Base-by-base conservation (phyloP, 2,113 vertebrate species). In the Cyprinus carpio region DNA sequence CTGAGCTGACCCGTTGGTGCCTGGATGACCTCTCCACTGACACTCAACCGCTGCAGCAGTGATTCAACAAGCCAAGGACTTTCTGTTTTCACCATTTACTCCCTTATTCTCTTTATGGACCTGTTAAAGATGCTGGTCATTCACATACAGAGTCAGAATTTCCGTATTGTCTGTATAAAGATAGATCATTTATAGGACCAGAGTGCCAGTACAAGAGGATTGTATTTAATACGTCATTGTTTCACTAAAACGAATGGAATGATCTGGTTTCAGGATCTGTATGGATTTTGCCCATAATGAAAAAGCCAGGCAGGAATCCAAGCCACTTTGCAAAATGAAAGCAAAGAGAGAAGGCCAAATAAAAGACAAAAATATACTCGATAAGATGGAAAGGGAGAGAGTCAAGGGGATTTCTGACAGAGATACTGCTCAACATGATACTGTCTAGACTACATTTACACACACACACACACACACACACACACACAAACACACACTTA, bases 311-410 rank as follows among this genome's bases (percentile, higher is more conserved):
- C 16, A 34, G 11, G 51, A 23, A 37, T 31, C 51, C 27, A 37
- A 78, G 18, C 9, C 75, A 56, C 75, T 78, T n/a, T 34, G 37
- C 49, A n/a, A 23, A 37, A 78, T 78, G 75, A 76, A 76, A 18
- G 46, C 75, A 76, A 76, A 54, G 46, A 29, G 6, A 46, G 29
- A 3, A 6, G 25, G 43, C 13, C 46, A 25, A 76, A 76, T 76
- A 46, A 37, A 58, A 37, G 75, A 58, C 18, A 12, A 23, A 12
- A 13, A 78, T 34, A 37, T 16, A 20, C 75, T 54, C 46, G 10
- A 31, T 29, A 31, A 54, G 75, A 76, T 54, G 16, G 69, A 40
- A 76, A 54, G 10, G 31, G 16, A 51, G n/a, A 15, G 23, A 29
- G 8, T n/a, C 71, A 11, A 11, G 16, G 49, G 46, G 75, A 77